These are phyloP conservation scores for Morpho deidamia DNA, from an alignment of 2,888 invertebrate species.

Conservation along the genomic window DNA sequence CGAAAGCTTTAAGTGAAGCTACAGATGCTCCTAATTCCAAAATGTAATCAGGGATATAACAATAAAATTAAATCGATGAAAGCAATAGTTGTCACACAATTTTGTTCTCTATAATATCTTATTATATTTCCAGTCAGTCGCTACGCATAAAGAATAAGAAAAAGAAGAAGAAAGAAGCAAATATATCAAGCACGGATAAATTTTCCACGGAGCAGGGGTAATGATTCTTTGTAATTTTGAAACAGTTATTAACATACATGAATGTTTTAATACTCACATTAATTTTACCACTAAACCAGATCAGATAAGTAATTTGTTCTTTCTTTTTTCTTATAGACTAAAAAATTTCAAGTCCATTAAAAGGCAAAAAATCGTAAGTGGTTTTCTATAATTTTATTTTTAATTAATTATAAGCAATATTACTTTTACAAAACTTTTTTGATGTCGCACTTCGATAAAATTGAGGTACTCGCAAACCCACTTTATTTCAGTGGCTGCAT, in stretches of 20 bases:
- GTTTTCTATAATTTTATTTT: background rate
- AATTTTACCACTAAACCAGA: too few species aligned
- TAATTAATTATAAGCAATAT: too few species aligned
- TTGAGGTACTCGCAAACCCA: too few species aligned
- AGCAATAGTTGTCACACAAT: too few species aligned
- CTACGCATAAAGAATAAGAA: constrained; percentile 2
- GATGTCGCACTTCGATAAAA: too few species aligned
- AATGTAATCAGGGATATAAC: background rate
- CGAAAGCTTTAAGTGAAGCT: background rate
- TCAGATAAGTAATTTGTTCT: background rate
- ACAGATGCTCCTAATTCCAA: background rate
- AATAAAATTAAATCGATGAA: too few species aligned
- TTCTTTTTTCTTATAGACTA: constrained; percentile 4
- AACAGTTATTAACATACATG: too few species aligned
- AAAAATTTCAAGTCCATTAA: constrained; percentile 4
- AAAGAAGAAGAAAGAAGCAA: constrained; percentile 7
- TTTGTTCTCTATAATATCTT: too few species aligned
- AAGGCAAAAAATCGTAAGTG: constrained; percentile 36
- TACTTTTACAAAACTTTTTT: too few species aligned
- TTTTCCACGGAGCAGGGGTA: constrained; percentile 1
- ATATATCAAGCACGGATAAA: background rate
- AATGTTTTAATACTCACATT: background rate
- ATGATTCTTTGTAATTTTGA: background rate
- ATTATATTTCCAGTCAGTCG: constrained; percentile 1
- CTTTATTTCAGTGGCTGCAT: too few species aligned